Base-by-base conservation (phyloP, 2,888 invertebrate species). In the Epinotia demarniana region DNA sequence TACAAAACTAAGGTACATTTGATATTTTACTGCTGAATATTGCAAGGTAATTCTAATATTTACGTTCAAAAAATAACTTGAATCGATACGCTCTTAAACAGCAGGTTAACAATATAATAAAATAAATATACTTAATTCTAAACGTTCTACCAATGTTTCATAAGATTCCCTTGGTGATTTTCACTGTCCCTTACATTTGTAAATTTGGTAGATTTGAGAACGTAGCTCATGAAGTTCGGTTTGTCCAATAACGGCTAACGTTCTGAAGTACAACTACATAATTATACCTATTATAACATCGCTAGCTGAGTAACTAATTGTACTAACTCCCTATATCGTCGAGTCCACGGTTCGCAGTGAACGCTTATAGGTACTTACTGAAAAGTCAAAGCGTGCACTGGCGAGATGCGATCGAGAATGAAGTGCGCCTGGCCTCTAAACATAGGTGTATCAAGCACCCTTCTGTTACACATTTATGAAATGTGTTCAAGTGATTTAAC, bases 371-470 rank as follows among this genome's bases (percentile, higher is more conserved):
- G 62, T 68, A 73, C 66, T 66, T 87, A 89, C 77, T 85, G 85
- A 87, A 88, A 85, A 88, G 87, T 89, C 89, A 87, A 90, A 90
- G 90, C 89, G 39, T 43, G 33, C 43, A 49, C 66, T 63, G 63
- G 49, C 64, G n/a, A 46, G 57, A 6, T 18, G 64, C 64, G 58
- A 49, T 13, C 11, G 46, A 58, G 49, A 68, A 9, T 33, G n/a
- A 39, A 19, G 39, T 68, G 55, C 57, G n/a, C 23, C 27, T 46
- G 43, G 11, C 69, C 58, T 69, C 69, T 46, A 13, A 8, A 9
- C 16, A n/a, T 16, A 53, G n/a, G n/a, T n/a, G n/a, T 9, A 9
- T 53, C 16, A n/a, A 53, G n/a, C 53, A 53, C 8, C 39, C 39
- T 8, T 39, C 39, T 39, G 23, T 27, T 53, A 43, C n/a, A 33